phyloP scores from a whole-genome alignment of 2,113 vertebrate species.

The Cyprinodon tularosa region DNA sequence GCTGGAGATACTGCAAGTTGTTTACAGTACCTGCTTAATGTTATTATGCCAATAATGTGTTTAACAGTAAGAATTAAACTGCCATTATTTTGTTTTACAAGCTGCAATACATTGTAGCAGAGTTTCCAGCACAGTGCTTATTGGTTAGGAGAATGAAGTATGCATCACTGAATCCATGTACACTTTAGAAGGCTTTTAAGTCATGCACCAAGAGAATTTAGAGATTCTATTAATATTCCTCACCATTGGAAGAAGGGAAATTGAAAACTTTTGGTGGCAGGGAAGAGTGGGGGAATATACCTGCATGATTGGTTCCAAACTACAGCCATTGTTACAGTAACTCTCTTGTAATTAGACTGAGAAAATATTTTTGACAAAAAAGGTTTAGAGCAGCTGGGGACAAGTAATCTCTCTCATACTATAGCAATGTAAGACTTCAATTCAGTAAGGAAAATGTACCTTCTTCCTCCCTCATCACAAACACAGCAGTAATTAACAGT shows the following conservation, averaged over 20 bases:
- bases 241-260: constrained; percentile 66
- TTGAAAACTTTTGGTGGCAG: constrained; percentile 76
- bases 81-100: constrained; percentile 27
- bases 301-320: constrained; percentile 78
- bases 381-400: constrained; percentile 72
- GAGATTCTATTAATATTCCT: constrained; percentile 72
- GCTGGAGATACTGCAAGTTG: constrained; percentile 39
- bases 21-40: constrained; percentile 39
- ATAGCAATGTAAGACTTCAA: constrained; percentile 62
- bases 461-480: constrained; percentile 14
- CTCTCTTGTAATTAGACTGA: constrained; percentile 78
- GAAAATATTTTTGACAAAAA: constrained; percentile 75
- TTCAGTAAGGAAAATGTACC: constrained; percentile 32
- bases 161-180: constrained; percentile 55
- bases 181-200: constrained; percentile 63
- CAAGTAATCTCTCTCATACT: constrained; percentile 61
- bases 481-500: constrained; percentile 51
- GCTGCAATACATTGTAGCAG: constrained; percentile 7
- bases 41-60: constrained; percentile 34
- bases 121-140: constrained; percentile 16
- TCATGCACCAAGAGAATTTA: constrained; percentile 50
- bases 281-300: constrained; percentile 77
- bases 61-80: constrained; percentile 36
- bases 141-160: constrained; percentile 37
- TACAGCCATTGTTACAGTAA: constrained; percentile 75